These are phyloP conservation scores for Saguinus midas DNA, from an alignment of 2,113 vertebrate species.

Conservation along the genomic window DNA sequence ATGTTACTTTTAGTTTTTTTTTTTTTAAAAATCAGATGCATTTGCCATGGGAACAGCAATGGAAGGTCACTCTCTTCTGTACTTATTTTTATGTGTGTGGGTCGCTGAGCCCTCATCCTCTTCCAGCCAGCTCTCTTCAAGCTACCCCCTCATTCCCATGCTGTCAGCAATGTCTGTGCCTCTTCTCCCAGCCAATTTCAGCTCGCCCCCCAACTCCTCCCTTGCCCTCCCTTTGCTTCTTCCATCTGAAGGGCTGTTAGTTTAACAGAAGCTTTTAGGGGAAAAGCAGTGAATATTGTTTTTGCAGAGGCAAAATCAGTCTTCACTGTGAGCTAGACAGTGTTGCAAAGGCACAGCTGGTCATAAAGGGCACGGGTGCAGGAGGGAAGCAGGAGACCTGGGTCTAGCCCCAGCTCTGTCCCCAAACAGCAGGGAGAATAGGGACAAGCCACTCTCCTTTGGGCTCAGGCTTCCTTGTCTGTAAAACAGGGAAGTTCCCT, in stretches of 20 bases:
- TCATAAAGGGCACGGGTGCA: not conserved
- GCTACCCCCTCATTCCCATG: not conserved
- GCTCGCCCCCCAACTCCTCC: not conserved
- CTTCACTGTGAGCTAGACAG: not conserved
- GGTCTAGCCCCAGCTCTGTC: not conserved
- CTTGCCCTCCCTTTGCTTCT: not conserved
- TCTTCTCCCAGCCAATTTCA: not conserved
- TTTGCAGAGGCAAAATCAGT: not conserved
- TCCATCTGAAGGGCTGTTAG: conserved; percentile 17
- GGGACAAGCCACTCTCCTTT: not conserved
- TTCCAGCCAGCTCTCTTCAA: not conserved
- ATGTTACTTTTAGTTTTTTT: conserved; percentile 65
- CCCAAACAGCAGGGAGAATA: not conserved
- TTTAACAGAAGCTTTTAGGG: conserved; percentile 10
- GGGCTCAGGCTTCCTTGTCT: not conserved
- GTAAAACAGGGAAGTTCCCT: not conserved
- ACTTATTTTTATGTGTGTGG: conserved; percentile 35
- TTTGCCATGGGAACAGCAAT: conserved; percentile 44
- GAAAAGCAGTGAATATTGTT: not conserved
- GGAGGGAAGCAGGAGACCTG: not conserved
- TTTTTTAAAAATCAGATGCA: conserved; percentile 41
- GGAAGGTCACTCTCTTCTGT: not conserved
- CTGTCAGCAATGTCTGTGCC: not conserved
- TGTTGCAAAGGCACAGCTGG: not conserved
- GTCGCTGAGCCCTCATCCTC: not conserved